Conservation (phyloP, 2,113 vertebrate species). For the Gymnobelideus leadbeateri region DNA sequence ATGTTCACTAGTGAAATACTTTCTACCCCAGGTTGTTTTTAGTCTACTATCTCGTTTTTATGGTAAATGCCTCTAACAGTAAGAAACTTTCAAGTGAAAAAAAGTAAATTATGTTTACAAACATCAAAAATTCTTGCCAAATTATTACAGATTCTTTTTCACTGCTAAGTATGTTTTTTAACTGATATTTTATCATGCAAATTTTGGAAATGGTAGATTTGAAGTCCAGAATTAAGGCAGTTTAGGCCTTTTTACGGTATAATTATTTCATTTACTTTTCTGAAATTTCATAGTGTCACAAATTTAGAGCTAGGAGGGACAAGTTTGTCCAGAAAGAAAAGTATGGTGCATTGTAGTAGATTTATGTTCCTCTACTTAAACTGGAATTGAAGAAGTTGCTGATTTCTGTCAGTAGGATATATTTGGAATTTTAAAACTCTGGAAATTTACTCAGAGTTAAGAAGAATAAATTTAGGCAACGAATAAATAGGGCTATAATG, state of each 20-base stretch:
- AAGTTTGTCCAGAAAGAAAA: constrained; percentile 26
- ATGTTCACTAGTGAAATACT: constrained; percentile 2
- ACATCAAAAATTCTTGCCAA: constrained; percentile 32
- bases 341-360: background rate
- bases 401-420: constrained; percentile 11
- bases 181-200: constrained; percentile 27
- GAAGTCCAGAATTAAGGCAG: background rate
- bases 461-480: background rate
- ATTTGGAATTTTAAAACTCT: constrained; percentile 42
- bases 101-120: constrained; percentile 15
- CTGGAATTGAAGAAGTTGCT: constrained; percentile 14
- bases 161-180: background rate
- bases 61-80: background rate
- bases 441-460: constrained; percentile 16
- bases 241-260: background rate
- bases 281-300: background rate
- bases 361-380: constrained; percentile 14
- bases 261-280: constrained; percentile 5
- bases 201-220: constrained; percentile 43
- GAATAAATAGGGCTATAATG: background rate
- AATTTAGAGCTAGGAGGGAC: background rate
- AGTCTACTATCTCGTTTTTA: constrained; percentile 25
- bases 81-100: constrained; percentile 25
- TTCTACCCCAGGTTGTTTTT: constrained; percentile 28
- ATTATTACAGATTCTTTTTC: constrained; percentile 7